Base-by-base conservation (phyloP, 2,797 vertebrate species). In the Cynopterus sphinx region DNA sequence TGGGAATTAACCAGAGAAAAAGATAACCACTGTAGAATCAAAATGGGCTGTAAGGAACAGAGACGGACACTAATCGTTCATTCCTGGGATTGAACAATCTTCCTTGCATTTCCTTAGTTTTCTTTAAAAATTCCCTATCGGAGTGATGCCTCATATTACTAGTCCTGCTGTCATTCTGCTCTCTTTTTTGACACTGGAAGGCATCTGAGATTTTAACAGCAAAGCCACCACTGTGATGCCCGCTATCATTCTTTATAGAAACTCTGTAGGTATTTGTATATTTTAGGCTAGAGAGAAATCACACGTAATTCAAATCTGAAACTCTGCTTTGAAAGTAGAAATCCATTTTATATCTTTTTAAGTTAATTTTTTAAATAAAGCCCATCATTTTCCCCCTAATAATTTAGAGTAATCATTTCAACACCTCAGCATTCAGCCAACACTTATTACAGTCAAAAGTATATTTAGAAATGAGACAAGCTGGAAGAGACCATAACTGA, bases 321-420 rank as follows among this genome's bases (percentile, higher is more conserved):
- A 39, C 16, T 68, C 36, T 61, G 12, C 63, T 53, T 4, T 33
- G 17, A 82, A 82, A 93, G 21, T 57, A 7, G 87, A 94, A 92
- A 90, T 63, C 28, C 6, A 41, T 31, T 92, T 31, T 43, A 65
- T 83, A 68, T 85, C 26, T 86, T 51, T 92, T 93, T 68, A 92
- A 77, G 36, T 51, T 17, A 31, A 0, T 86, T 33, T 87, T 85
- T 86, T 63, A 96, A 84, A 84, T 73, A 10, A 94, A 91, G 26
- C 15, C 59, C 51, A 24, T 79, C 49, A 39, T 24, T 82, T 77
- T 16, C 61, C 57, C 59, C 33, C 46, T 26, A 59, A 43, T 95
- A 57, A 93, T 79, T 95, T 28, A 74, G n/a, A 95, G 36, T 39
- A 61, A 79, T 87, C 31, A 46, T 68, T 83, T 84, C 61, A 84